Evolutionary conservation across 2,888 invertebrate genomes (phyloP), one percentile per base, ranked within the genome.

Genomic region (Trichogramma dendrolimi): DNA sequence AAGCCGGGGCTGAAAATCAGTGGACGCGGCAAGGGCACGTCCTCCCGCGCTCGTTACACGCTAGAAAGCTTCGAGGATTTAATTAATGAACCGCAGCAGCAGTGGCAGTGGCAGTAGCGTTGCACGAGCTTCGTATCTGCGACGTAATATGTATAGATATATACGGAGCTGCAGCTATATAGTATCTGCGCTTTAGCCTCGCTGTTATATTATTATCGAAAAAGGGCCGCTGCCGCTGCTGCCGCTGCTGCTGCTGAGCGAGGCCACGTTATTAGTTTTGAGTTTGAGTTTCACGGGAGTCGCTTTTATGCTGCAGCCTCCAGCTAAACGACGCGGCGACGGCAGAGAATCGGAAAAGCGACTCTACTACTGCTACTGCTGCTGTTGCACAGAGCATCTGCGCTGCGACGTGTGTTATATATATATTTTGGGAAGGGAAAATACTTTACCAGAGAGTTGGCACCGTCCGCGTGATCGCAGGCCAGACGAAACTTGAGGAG

Each of bases 401-500:
- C 8, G 38, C 38, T 50, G 50, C 5, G 50, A 8, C 10, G 6
- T 5, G 47, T 10, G 47, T 38, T 48, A 14, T 48, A 48, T 47
- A 14, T 14, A 48, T 5, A 48, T 48, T 48, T 6, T 14, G 48
- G 27, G 4, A 0, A 11, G 11, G 11, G 11, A 48, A 11, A 42
- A 10, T 42, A 66, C 79, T 80, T 80, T 77, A 88, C 89, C 74
- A 74, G 66, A 49, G 86, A 82, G 71, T 89, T 88, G 68, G 86
- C 86, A 7, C 85, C 87, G 11, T 85, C 82, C 56, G 86, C 83
- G 70, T 85, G 87, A 74, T 89, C 88, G 73, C 92, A 92, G 49
- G 88, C 86, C 43, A 92, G 83, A 50, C 91, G 83, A 79, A 92
- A 92, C 81, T 92, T 92, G 64, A 92, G 83, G 54, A 92, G 85